Evolutionary conservation across 2,888 invertebrate species (phyloP), one percentile per base, ranked within the genome.

Genomic region (Epiblema foenella): DNA sequence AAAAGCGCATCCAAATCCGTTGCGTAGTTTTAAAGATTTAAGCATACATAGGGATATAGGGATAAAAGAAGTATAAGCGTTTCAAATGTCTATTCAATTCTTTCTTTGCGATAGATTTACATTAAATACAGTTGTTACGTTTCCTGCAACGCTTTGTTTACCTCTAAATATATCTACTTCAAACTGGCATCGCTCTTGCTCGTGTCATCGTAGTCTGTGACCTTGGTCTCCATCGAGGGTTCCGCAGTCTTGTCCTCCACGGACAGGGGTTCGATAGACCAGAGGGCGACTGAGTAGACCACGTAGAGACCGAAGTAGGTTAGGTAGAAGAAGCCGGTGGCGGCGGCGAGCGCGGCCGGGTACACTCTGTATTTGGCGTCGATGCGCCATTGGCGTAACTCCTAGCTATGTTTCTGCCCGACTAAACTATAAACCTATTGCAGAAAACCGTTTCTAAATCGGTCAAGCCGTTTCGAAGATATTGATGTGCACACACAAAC

Each of bases 191-290:
- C 81, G 0, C 77, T 77, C 52, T 81, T 82, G 76, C 79, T 77
- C 46, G 63, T 68, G 0, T 86, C 85, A 0, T 80, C 73, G 65
- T 88, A 88, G 57, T 85, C 78, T 17, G 83, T 85, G 42, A 86
- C 78, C 11, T 78, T 80, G 3, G 83, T 69, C 46, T 80, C 79
- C 7, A 64, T 15, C 8, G 54, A 7, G 54, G 33, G 33, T 8
- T 73, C 70, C 58, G 75, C 70, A 7, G 46, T 8, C 37, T 73
- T 75, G 15, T 83, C 83, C 3, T 77, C 79, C 0, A 33, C 33
- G 9, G 83, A 82, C 1, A 90, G 81, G 11, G 93, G 92, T 76
- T 89, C 89, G 0, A 89, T 77, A 58, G 89, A 76, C 93, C 93
- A 93, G 67, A 86, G 75, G 0, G 85, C 81, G 0, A 83, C 69